These are phyloP conservation scores for Linnaemya tessellans DNA, from an alignment of 2,888 invertebrate genomes.

Conservation along the genomic window DNA sequence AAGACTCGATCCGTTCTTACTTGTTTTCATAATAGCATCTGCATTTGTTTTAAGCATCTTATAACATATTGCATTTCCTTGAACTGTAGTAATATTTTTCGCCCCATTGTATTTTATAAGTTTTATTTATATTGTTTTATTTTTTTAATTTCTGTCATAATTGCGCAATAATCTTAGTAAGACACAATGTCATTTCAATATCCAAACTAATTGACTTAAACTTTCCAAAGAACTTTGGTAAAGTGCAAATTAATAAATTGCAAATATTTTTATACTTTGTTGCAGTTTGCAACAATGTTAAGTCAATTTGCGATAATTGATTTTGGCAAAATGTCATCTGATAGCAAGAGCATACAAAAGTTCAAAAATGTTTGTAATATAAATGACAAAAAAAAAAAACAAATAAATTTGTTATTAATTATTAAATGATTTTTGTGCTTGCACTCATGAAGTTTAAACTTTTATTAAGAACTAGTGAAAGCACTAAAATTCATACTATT, in stretches of 20 bases:
- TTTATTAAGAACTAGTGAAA: no score
- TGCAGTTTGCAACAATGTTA: background rate
- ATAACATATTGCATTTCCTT: no score
- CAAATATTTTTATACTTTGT: slow-evolving; percentile 5
- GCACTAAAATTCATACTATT: no score
- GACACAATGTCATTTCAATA: background rate
- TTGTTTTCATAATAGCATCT: no score
- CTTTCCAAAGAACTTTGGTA: slow-evolving; percentile 16
- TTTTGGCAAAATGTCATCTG: slow-evolving; percentile 33
- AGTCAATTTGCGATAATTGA: slow-evolving; percentile 44
- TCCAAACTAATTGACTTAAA: slow-evolving; percentile 24
- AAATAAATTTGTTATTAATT: slow-evolving; percentile 30
- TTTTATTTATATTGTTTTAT: background rate
- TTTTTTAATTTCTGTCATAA: background rate
- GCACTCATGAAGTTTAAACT: background rate
- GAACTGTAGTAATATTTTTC: no score
- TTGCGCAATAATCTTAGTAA: background rate
- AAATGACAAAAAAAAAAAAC: background rate
- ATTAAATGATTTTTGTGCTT: slow-evolving; percentile 20
- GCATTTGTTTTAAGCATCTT: no score
- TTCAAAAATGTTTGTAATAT: background rate
- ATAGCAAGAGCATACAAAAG: slow-evolving; percentile 32
- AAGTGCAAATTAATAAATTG: slow-evolving; percentile 24
- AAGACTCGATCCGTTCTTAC: no score
- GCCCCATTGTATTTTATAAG: background rate